phyloP scores from a whole-genome alignment of 2,888 invertebrate genomes.

The Lutraria lutraria region DNA sequence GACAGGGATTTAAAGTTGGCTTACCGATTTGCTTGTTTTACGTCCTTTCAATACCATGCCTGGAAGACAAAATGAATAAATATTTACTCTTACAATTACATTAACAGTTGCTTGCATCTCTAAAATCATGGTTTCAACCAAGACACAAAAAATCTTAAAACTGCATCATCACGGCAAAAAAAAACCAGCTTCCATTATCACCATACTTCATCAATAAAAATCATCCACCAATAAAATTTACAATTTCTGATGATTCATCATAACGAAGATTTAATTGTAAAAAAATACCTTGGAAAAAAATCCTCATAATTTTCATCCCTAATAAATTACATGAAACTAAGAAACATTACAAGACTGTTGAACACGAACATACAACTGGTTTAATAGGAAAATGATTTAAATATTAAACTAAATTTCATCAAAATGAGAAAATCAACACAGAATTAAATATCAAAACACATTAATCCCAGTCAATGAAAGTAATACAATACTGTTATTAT shows the following conservation, averaged over 20 bases:
- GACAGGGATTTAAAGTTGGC: background rate
- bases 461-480: no score
- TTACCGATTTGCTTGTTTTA: conserved; percentile 69
- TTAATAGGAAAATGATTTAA: no score
- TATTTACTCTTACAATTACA: background rate
- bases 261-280: background rate
- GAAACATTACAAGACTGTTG: no score
- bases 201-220: background rate
- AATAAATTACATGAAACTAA: background rate
- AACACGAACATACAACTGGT: no score
- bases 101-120: no score
- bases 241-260: conserved; percentile 1
- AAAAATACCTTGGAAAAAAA: background rate
- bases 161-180: background rate
- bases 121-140: background rate
- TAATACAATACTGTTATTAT: no score
- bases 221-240: background rate
- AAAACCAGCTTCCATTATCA: background rate
- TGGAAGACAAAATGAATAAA: conserved; percentile 55
- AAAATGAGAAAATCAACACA: no score
- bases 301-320: background rate
- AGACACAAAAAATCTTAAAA: background rate
- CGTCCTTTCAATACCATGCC: conserved; percentile 74
- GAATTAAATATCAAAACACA: no score
- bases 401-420: no score